Conservation (phyloP, 2,797 vertebrate genomes). For the Alosa sapidissima region DNA sequence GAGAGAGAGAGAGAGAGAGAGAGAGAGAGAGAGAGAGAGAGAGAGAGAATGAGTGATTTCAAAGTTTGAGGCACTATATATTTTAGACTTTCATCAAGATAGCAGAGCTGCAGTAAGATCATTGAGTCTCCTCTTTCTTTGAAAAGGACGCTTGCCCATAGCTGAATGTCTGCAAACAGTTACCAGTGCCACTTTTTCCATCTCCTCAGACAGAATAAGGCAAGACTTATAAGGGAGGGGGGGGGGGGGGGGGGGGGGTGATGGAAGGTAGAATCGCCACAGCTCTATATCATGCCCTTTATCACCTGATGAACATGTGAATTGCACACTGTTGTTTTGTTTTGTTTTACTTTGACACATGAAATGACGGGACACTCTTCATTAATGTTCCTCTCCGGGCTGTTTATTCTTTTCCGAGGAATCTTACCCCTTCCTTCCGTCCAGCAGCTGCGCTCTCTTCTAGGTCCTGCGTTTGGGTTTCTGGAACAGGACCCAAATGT, state of each 20-base stretch:
- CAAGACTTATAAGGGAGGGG: conserved; percentile 41
- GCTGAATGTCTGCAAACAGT: conserved; percentile 52
- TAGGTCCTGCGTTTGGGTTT: conserved; percentile 51
- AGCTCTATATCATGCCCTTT: background rate
- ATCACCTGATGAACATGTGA: background rate
- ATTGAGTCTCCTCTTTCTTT: background rate
- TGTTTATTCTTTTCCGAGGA: conserved; percentile 1
- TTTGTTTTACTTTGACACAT: background rate
- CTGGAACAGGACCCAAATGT: conserved; percentile 60
- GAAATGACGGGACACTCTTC: background rate
- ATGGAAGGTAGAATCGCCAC: conserved; percentile 44
- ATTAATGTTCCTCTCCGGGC: background rate
- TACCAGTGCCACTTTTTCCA: conserved; percentile 74
- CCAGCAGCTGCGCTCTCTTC: conserved; percentile 40
- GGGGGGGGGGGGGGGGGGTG: conserved; percentile 31
- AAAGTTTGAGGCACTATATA: background rate
- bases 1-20: background rate
- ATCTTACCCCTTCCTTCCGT: conserved; percentile 2
- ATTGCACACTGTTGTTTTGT: background rate
- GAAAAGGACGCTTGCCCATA: background rate
- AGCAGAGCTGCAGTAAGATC: background rate
- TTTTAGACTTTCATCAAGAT: background rate
- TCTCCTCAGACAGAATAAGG: conserved; percentile 54
- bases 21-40: background rate
- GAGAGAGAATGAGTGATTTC: background rate